Base-by-base conservation (phyloP, 2,888 invertebrate species). In the Antheraea assamensis region DNA sequence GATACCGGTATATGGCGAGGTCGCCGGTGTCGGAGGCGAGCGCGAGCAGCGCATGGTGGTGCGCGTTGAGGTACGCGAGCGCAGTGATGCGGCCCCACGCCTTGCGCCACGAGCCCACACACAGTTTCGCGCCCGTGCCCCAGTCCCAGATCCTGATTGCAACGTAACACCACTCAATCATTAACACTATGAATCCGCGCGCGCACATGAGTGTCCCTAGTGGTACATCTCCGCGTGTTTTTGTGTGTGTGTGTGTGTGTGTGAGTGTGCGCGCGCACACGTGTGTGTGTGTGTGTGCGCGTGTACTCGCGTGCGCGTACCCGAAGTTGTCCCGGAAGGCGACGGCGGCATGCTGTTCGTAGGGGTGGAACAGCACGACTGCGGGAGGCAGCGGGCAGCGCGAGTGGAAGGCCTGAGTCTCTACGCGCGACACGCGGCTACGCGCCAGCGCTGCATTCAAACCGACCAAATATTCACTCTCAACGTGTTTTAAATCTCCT, bases 311-410 rank as follows among this genome's bases (percentile, higher is more conserved):
- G 66, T 5, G 31, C 21, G 31, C 35, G 35, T 31, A 97, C 97
- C 97, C 96, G 85, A 98, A 97, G 87, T 96, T 96, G 87, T 98
- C 98, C 87, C 96, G 97, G 84, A 97, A 97, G 64, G 98, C 98
- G 72, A 98, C 97, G 55, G 98, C 98, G 75, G 98, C 95, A 88
- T 98, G 97, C 79, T 97, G 96, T 87, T 98, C 98, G 90, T 97
- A 99, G 0, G 99, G 98, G 93, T 99, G 97, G 89, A 99, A 97
- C 80, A 96, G 96, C 61, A 99, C 95, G 52, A 97, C 96, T 78
- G 96, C 95, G 24, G 99, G 98, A 75, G 97, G 96, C 80, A 96
- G 96, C 76, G 96, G 96, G 80, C 97, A 97, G 86, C 97, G 96
- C 75, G 97, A 96, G 84, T 97, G 96, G 95, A 98, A 98, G 76